Evolutionary conservation across 1,140 invertebrate genomes (phyloP), one percentile per base, ranked within the genome.

Genomic region (Saccostrea cuccullata): DNA sequence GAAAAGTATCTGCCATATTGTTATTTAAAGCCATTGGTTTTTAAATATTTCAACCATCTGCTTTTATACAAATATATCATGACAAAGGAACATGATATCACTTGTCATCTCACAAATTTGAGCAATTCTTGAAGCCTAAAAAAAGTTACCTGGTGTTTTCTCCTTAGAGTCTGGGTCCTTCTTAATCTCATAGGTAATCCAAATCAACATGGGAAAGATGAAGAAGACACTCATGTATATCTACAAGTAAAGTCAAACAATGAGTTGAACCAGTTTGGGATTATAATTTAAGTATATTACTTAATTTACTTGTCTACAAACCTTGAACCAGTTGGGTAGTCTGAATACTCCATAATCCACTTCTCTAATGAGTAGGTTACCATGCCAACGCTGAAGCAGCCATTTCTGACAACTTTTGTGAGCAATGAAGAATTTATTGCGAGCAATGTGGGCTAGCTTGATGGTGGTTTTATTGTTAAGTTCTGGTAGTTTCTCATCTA

Each of bases 361-460:
- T 17, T 95, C 94, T 73, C 93, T 88, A 0, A 95, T 91, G 17
- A 92, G 89, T 40, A 95, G 92, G 13, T 92, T 91, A 0, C 95
- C 95, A 73, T 92, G 90, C 90, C 95, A 95, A n/a, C 92, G 89
- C 47, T 93, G 92, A 0, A 91, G 93, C 20, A 95, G 91, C 93
- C 94, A 95, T 89, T 94, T 94, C 90, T 95, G 95, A 91, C 95
- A 95, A 84, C 94, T 94, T 36, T 94, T 92, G 91, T 95, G 95
- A 9, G 95, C 94, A 12, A 95, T 93, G 90, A 95, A 95, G 56
- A 91, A 90, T 23, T 91, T 91, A 88, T 94, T 93, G 64, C 91
- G 89, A 23, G 92, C 90, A n/a, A 93, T 91, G 73, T 93, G 91
- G 73, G 93, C 92, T 9, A 94, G 87, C 55, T 94, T 93, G 30